Evolutionary conservation across 92 coral and sea anemone species (phyloP).

Genomic region (Ricordea florida): DNA sequence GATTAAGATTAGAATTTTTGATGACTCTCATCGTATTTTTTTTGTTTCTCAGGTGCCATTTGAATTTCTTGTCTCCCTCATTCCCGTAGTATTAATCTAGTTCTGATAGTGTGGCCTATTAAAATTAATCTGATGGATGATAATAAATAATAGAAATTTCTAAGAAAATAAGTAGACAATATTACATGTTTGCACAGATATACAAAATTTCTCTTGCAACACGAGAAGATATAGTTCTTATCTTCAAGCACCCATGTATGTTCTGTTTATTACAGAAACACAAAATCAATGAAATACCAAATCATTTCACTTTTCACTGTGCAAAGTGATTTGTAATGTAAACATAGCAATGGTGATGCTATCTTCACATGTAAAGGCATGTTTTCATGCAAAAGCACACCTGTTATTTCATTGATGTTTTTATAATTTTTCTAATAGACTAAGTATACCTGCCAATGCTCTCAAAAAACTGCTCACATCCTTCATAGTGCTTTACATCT

Average conservation of each 20-base stretch:
- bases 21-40: too few relatives aligned
- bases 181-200: neutral
- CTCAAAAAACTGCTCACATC: constrained; percentile 68
- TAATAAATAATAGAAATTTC: neutral
- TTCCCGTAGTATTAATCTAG: too few relatives aligned
- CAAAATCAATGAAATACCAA: neutral
- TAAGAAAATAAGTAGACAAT: neutral
- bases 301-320: neutral
- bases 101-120: neutral
- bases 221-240: neutral
- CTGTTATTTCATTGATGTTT: too few relatives aligned
- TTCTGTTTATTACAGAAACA: neutral
- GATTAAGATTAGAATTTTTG: too few relatives aligned
- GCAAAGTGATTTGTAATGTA: too few relatives aligned
- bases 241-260: neutral
- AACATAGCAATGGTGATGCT: too few relatives aligned
- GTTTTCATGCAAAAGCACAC: too few relatives aligned
- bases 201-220: neutral
- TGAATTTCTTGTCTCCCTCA: too few relatives aligned
- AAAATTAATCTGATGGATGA: neutral
- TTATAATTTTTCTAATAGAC: too few relatives aligned
- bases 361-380: too few relatives aligned
- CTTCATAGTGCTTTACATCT: constrained; percentile 21
- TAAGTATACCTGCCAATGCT: constrained; percentile 52
- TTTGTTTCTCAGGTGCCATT: too few relatives aligned